Evolutionary conservation across 2,888 invertebrate genomes (phyloP), one percentile per base, ranked within the genome.

Genomic region (Kryphioiulus occultus): DNA sequence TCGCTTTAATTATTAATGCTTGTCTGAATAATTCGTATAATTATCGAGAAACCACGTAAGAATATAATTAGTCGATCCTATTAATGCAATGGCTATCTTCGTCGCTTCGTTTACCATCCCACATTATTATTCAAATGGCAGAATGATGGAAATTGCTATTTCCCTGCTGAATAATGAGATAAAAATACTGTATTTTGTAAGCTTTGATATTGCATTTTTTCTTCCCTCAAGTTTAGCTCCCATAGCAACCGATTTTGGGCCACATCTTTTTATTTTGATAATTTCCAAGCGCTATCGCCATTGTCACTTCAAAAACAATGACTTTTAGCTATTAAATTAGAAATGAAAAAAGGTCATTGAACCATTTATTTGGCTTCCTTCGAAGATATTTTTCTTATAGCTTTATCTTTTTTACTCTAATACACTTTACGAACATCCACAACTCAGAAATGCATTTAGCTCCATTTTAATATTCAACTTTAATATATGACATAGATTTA

Each of bases 381-480:
- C 26, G 30, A 78, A 15, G 78, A 30, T 78, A 30, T 78, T 78
- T 78, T 53, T 15, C 22, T 12, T 2, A 0, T 19, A 26, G 30
- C 78, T 78, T 78, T 78, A 30, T 78, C 30, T 78, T 78, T 30
- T 78, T 78, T 78, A 22, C 68, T 68, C 68, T 78, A 78, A 78
- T 78, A 78, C 78, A 30, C 78, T 78, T 78, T 78, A 78, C 26
- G 78, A 78, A 30, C 78, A 78, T 78, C 78, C 78, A 30, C 78
- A 17, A 78, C 12, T 78, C 78, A 15, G 78, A 78, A 78, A 26
- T 78, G 78, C 78, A 78, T 78, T 78, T 30, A 78, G 78, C 30
- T 78, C 78, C 30, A 78, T 78, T 78, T 78, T 78, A 78, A 78
- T 78, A 78, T 78, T 78, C 78, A 78, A 78, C 78, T 78, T 78